phyloP scores from a whole-genome alignment of 2,113 vertebrate genomes.

The Eptesicus fuscus region DNA sequence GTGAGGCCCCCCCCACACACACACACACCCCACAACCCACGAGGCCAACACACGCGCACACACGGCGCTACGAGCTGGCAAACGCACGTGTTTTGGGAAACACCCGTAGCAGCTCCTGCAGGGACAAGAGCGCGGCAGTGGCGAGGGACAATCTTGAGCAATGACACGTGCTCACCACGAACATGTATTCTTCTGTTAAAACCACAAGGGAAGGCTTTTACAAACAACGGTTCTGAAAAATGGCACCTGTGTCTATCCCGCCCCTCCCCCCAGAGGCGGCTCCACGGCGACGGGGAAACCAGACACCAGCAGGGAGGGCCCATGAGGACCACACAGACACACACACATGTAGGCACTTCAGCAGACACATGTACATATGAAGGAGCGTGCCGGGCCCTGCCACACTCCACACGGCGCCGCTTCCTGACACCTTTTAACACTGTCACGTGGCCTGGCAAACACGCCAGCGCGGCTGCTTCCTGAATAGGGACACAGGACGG shows the following conservation, averaged over 20 bases:
- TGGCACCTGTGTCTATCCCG: background rate
- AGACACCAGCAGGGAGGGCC: background rate
- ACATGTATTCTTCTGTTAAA: background rate
- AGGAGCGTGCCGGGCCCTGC: background rate
- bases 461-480: too few relatives aligned
- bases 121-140: background rate
- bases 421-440: background rate
- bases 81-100: background rate
- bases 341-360: constrained; percentile 76
- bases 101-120: background rate
- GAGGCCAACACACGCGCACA: background rate
- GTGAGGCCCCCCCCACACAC: too few relatives aligned
- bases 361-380: background rate
- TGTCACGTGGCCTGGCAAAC: background rate
- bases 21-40: too few relatives aligned
- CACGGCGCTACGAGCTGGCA: background rate
- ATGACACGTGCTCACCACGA: background rate
- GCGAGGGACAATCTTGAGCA: background rate
- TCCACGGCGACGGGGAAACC: background rate
- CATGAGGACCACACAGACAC: constrained; percentile 42
- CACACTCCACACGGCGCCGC: background rate
- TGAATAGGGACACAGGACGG: background rate
- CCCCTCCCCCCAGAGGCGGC: constrained; percentile 50
- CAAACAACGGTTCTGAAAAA: constrained; percentile 35
- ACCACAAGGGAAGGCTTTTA: background rate